Base-by-base conservation (phyloP, 2,113 vertebrate genomes). In the Prionailurus viverrinus region DNA sequence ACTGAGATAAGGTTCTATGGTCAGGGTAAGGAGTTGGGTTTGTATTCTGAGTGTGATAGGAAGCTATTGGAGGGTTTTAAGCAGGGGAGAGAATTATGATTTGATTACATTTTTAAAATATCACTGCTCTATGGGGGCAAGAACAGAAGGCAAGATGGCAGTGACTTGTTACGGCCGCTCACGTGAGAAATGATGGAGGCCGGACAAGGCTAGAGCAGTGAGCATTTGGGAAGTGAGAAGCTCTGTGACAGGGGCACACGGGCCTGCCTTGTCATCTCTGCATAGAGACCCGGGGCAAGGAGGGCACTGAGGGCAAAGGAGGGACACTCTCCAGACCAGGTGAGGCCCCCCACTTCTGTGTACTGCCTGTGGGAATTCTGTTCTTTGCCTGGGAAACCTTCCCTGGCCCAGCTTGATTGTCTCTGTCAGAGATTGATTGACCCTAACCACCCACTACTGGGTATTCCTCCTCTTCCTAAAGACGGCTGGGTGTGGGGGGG, bases 211-310 rank as follows among this genome's bases (percentile, higher is more conserved):
- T 10, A n/a, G 91, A 2, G 53, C 13, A 0, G 31, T 3, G 13
- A 82, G 45, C 39, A 0, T 33, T 73, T 76, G 1, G 0, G 51
- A n/a, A 9, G 11, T 5, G 19, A n/a, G 39, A 74, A 15, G 1
- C 11, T 25, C 19, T 12, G 11, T 31, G 36, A 25, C 2, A 25
- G 15, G 51, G 14, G 21, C 12, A 0, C 29, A 1, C 4, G 23
- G 27, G 65, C 31, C 3, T 14, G 10, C 4, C 18, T 3, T 65
- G n/a, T 45, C 31, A 0, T 4, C 7, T 4, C 19, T 41, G 16
- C 33, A 4, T 29, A 10, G 51, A 84, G 45, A 25, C 21, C 65
- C 19, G 48, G 41, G 58, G 12, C 14, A 11, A 55, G 1, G 1
- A 15, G 51, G 66, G 25, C 0, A 0, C 31, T 36, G n/a, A 71